phyloP scores from a whole-genome alignment of 2,797 vertebrate genomes.

The Sylvilagus floridanus region DNA sequence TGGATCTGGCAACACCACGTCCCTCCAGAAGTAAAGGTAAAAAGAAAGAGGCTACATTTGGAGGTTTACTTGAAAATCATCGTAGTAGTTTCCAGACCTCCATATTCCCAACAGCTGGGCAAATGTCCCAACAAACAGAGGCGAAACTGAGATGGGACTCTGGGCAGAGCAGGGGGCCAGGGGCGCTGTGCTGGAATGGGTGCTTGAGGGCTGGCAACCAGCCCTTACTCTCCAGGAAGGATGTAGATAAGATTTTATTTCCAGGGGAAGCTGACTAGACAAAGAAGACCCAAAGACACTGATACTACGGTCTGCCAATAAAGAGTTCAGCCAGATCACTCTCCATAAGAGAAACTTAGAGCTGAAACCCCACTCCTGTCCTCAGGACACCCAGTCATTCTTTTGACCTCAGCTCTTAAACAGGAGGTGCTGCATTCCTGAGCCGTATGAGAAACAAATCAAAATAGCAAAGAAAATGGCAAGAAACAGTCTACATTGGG shows the following conservation, averaged over 20 bases:
- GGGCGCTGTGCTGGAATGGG: too few species aligned
- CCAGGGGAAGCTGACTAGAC: background rate
- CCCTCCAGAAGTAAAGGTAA: background rate
- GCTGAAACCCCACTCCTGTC: background rate
- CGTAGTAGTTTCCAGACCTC: background rate
- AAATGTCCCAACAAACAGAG: background rate
- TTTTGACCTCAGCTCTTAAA: background rate
- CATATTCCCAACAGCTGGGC: background rate
- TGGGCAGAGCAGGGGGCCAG: background rate
- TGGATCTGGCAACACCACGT: background rate
- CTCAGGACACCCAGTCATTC: background rate
- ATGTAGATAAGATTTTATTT: background rate
- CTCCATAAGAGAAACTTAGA: background rate
- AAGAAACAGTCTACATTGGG: background rate
- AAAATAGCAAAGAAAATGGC: background rate
- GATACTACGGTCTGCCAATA: background rate
- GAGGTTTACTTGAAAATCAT: background rate
- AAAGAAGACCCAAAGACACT: background rate
- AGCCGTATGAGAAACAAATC: background rate
- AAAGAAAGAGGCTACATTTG: background rate
- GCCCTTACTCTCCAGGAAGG: background rate
- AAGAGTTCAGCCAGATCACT: background rate
- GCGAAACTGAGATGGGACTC: background rate
- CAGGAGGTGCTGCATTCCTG: background rate
- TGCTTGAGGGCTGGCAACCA: background rate